Conservation (phyloP, 1,140 invertebrate species). For the Palaemon carinicauda region DNA sequence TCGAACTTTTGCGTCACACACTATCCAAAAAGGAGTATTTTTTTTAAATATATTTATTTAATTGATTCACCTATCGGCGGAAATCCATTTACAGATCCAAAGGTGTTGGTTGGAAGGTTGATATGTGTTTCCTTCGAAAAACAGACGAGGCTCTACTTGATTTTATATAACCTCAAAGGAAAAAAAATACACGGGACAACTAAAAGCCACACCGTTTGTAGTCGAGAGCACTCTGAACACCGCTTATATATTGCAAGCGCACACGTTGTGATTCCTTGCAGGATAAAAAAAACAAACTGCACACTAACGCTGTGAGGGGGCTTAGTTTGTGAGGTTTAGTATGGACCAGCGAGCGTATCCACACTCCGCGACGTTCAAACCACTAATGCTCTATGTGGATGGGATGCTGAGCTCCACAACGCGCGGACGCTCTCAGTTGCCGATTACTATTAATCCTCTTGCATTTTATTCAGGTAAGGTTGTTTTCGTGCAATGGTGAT, state of each 20-base stretch:
- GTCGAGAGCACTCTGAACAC: slow-evolving; percentile 5
- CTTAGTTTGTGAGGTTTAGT: slow-evolving; percentile 11
- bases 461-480: slow-evolving; percentile 28
- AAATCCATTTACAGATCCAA: not conserved
- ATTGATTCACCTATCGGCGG: no score
- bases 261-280: not conserved
- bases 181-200: not conserved
- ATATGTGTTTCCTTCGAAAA: slow-evolving; percentile 21
- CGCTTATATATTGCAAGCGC: not conserved
- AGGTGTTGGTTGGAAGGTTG: not conserved
- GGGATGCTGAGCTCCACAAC: slow-evolving; percentile 47
- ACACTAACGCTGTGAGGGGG: slow-evolving; percentile 22
- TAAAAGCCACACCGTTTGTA: not conserved
- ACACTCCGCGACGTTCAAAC: slow-evolving; percentile 23
- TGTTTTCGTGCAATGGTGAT: slow-evolving; percentile 4
- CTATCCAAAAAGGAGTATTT: no score
- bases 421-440: slow-evolving; percentile 45
- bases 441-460: slow-evolving; percentile 30
- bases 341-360: not conserved
- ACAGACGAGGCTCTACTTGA: not conserved
- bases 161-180: slow-evolving; percentile 25
- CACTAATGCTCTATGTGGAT: slow-evolving; percentile 44
- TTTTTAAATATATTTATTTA: no score
- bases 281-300: slow-evolving; percentile 15
- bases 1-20: not conserved